These are phyloP conservation scores for Pteropus rufus DNA, from an alignment of 2,797 vertebrate species.

Conservation along the genomic window DNA sequence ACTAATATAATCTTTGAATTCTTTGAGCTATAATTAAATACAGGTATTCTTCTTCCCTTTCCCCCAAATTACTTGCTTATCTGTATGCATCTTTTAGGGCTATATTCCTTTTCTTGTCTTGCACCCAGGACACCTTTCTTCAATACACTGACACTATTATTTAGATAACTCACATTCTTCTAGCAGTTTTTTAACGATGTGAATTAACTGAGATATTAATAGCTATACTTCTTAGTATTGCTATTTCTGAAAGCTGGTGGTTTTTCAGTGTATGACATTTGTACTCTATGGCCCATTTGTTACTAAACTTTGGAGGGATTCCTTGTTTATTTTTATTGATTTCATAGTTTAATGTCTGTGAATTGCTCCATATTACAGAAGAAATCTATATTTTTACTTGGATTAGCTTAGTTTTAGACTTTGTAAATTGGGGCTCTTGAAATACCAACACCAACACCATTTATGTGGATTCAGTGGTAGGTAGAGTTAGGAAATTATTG, in stretches of 20 bases:
- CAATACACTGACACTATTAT: neutral
- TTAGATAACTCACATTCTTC: conserved; percentile 2
- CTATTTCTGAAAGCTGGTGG: neutral
- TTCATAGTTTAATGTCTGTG: conserved; percentile 1
- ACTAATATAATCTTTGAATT: conserved; percentile 56
- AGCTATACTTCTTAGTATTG: neutral
- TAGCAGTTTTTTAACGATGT: neutral
- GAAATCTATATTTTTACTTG: conserved; percentile 13
- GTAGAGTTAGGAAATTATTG: conserved; percentile 7
- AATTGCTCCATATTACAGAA: conserved; percentile 1
- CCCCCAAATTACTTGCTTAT: neutral
- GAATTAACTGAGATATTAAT: neutral
- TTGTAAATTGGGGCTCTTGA: neutral
- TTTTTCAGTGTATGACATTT: neutral
- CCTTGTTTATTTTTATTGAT: conserved; percentile 12
- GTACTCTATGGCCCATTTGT: neutral
- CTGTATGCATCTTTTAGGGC: conserved; percentile 54
- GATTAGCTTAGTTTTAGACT: conserved; percentile 5
- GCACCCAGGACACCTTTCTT: neutral
- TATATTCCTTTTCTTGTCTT: conserved; percentile 15
- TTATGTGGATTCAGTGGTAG: neutral
- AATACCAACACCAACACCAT: neutral
- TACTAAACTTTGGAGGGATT: neutral
- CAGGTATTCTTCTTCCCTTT: neutral
- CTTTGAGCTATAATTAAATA: conserved; percentile 55